These are phyloP conservation scores for Campoletis sonorensis DNA, from an alignment of 1,140 invertebrate species.

Conservation along the genomic window DNA sequence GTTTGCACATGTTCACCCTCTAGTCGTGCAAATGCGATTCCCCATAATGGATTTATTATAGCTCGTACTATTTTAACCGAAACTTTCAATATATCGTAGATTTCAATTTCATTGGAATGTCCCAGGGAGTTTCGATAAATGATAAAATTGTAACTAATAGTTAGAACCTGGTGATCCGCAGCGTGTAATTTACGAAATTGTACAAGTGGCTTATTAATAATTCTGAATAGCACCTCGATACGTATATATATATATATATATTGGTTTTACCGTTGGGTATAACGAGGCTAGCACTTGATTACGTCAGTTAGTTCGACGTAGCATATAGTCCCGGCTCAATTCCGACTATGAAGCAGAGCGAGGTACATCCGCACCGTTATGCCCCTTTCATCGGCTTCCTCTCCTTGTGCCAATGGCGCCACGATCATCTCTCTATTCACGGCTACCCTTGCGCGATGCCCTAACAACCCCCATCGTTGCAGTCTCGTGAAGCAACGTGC, in stretches of 20 bases:
- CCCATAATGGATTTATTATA: too few species aligned
- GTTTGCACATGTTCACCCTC: background rate
- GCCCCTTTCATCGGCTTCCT: slow-evolving; percentile 24
- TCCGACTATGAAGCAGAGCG: slow-evolving; percentile 61
- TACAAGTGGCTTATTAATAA: slow-evolving; percentile 44
- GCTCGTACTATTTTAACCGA: too few species aligned
- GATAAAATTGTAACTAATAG: background rate
- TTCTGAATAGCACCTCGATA: slow-evolving; percentile 21
- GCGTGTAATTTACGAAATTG: slow-evolving; percentile 20
- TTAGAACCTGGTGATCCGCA: background rate
- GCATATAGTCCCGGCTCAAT: slow-evolving; percentile 67
- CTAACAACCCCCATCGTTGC: slow-evolving; percentile 47
- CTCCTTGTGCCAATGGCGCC: slow-evolving; percentile 28
- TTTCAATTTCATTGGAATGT: too few species aligned
- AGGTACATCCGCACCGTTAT: slow-evolving; percentile 19
- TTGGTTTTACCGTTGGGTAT: slow-evolving; percentile 49
- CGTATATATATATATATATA: slow-evolving; percentile 50
- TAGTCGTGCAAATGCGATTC: background rate
- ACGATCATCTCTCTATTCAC: slow-evolving; percentile 45
- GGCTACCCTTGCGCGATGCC: slow-evolving; percentile 18
- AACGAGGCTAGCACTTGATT: slow-evolving; percentile 65
- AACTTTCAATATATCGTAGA: too few species aligned
- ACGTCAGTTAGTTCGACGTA: slow-evolving; percentile 68
- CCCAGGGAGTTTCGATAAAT: background rate
- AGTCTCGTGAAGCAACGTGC: slow-evolving; percentile 36